These are phyloP conservation scores for Indicator maculatus DNA, from an alignment of 2,113 vertebrate genomes.

Conservation along the genomic window DNA sequence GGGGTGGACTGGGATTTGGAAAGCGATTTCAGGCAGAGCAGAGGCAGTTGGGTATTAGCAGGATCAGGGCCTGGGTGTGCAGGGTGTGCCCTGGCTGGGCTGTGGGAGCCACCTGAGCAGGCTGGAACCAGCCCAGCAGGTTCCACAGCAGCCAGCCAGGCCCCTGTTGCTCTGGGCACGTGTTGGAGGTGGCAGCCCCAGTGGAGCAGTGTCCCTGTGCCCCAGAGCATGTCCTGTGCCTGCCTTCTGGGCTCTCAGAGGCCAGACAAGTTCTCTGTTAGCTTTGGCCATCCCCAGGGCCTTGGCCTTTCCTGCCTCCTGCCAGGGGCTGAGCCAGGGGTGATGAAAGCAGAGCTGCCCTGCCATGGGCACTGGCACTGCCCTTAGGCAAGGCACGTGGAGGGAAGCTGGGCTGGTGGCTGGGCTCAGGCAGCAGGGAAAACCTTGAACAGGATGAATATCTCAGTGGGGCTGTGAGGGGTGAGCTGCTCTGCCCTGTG, in stretches of 20 bases:
- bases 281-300: not conserved
- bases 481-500: not conserved
- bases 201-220: not conserved
- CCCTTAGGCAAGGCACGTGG: slow-evolving; percentile 17
- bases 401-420: not conserved
- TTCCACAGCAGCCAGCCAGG: not conserved
- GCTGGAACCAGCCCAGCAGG: not conserved
- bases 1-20: not conserved
- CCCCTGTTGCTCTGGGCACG: not conserved
- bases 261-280: not conserved
- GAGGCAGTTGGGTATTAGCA: not conserved
- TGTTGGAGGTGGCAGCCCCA: not conserved
- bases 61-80: not conserved
- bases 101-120: not conserved
- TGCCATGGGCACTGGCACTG: slow-evolving; percentile 3
- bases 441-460: not conserved
- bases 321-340: not conserved
- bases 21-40: not conserved
- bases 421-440: not conserved
- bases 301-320: slow-evolving; percentile 16
- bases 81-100: not conserved
- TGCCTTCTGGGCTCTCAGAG: rapidly evolving
- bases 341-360: not conserved
- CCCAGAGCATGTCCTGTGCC: rapidly evolving
- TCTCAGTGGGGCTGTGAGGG: not conserved